These are phyloP conservation scores for Choloepus didactylus DNA, from an alignment of 2,797 vertebrate species.

Conservation along the genomic window DNA sequence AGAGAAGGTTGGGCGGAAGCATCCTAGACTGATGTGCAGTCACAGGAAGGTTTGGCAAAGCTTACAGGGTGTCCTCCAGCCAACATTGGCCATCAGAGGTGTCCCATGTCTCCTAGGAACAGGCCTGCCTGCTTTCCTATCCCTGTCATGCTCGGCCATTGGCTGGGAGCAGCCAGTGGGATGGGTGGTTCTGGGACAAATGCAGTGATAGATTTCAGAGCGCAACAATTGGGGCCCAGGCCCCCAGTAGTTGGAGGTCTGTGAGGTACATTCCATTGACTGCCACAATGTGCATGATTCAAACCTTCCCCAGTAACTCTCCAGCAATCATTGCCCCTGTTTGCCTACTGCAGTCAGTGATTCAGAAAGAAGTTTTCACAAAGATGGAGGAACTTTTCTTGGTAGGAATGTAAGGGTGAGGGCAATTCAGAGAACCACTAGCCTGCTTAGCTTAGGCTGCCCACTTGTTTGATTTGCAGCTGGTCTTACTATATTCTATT, in stretches of 20 bases:
- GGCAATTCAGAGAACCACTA: slow-evolving; percentile 28
- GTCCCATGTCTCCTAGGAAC: background rate
- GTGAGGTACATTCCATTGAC: background rate
- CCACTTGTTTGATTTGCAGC: background rate
- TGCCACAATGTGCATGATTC: background rate
- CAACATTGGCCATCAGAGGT: background rate
- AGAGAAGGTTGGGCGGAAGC: background rate
- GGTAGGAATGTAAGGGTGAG: background rate
- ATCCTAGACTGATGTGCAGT: background rate
- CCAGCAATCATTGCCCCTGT: background rate
- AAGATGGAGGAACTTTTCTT: background rate
- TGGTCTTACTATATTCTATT: slow-evolving; percentile 27
- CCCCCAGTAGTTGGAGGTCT: background rate
- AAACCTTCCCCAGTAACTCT: background rate
- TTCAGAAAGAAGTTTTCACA: slow-evolving; percentile 16
- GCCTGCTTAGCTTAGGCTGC: background rate
- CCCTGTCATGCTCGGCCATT: background rate
- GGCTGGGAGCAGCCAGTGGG: background rate
- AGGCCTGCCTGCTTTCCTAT: background rate
- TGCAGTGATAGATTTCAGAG: slow-evolving; percentile 11
- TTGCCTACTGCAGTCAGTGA: background rate
- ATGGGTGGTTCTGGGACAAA: background rate
- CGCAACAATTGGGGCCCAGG: background rate
- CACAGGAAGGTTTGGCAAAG: background rate
- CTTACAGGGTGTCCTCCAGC: background rate